Evolutionary conservation across 2,797 vertebrate species (phyloP).

Genomic region (Triplophysa yarkandensis): DNA sequence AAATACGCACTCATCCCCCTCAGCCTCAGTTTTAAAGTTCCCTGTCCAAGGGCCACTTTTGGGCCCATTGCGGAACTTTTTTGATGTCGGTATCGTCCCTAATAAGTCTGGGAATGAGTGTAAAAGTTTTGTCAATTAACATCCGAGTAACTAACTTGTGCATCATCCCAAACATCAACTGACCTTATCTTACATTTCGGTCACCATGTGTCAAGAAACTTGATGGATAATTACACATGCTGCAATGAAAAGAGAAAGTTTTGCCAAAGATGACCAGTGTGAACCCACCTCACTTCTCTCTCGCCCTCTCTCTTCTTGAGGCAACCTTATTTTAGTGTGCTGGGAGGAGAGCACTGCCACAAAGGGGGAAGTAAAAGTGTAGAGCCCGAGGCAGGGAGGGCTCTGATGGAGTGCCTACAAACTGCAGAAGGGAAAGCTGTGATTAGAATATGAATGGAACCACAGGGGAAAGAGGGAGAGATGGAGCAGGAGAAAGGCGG

Average conservation of each 20-base stretch:
- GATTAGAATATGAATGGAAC: constrained; percentile 99
- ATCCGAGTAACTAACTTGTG: not conserved
- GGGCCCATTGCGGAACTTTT: constrained; percentile 58
- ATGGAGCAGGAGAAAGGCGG: constrained; percentile 75
- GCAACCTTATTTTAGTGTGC: constrained; percentile 78
- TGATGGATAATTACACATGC: not conserved
- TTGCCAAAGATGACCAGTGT: constrained; percentile 48
- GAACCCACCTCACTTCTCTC: constrained; percentile 54
- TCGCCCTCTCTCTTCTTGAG: constrained; percentile 60
- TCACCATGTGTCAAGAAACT: constrained; percentile 3
- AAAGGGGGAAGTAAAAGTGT: constrained; percentile 90
- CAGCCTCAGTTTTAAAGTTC: constrained; percentile 81
- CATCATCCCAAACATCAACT: not conserved
- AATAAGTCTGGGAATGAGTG: constrained; percentile 12
- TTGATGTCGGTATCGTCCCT: constrained; percentile 36
- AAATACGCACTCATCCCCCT: constrained; percentile 60
- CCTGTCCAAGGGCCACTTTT: constrained; percentile 71
- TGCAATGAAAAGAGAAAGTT: constrained; percentile 36
- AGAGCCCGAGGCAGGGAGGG: constrained; percentile 84
- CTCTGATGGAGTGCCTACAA: constrained; percentile 94
- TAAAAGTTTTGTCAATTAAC: constrained; percentile 8
- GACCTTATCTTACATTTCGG: not conserved
- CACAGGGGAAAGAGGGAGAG: constrained; percentile 82
- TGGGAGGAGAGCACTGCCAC: constrained; percentile 79
- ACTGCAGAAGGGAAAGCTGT: constrained; percentile 96